Base-by-base conservation (phyloP, 2,797 vertebrate species). In the Coluber constrictor region DNA sequence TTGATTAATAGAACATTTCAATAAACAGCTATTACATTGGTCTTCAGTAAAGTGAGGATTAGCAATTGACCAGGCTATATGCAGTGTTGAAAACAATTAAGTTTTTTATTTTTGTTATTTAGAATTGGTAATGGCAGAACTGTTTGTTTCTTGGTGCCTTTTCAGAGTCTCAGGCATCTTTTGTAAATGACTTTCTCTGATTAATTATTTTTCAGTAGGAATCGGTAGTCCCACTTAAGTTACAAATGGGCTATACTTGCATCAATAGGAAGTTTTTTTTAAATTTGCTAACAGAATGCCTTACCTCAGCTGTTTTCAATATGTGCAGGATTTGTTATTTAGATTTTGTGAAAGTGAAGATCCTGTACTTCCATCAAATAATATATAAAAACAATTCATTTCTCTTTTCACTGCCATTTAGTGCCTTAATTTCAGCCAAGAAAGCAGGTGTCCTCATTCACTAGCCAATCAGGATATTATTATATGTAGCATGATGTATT, bases 341-440 rank as follows among this genome's bases (percentile, higher is more conserved):
- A 96, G 90, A 3, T 97, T 83, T 93, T 88, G 95, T 95, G 70
- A 90, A 94, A 86, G 25, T 43, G 74, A 37, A 93, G 60, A 0
- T 29, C 94, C 95, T 93, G 74, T 92, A 96, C 94, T 93, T 95
- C 93, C 93, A 92, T 94, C 94, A 92, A 95, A 96, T 92, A 94
- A 94, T 51, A 59, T 96, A 87, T 60, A 3, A 37, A 94, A 96
- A 90, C 90, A 92, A 94, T 95, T 97, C 95, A 93, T 96, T 95
- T 96, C 92, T 97, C 94, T 86, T 97, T 97, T 97, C 93, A 96
- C 96, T 97, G 97, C 98, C 98, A 96, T 96, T 97, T 97, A 98
- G 98, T 98, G 98, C 98, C 98, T 98, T 98, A 98, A 96, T 96
- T 97, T 97, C 97, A 97, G 92, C 96, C 96, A 97, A 96, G 96